Base-by-base conservation (phyloP, 2,888 invertebrate species). In the Pristionchus entomophagus region DNA sequence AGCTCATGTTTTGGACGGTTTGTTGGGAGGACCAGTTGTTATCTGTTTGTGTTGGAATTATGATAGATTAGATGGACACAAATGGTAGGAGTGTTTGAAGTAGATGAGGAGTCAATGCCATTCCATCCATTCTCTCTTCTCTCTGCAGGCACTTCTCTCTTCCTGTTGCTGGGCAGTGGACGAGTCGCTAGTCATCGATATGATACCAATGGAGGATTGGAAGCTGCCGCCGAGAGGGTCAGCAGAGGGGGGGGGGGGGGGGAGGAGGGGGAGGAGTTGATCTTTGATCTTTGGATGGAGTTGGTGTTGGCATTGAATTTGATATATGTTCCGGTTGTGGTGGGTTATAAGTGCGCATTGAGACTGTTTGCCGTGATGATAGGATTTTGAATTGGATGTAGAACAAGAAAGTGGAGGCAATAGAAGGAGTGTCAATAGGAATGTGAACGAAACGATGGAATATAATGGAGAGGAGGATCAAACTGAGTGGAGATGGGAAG, bases 141-240 rank as follows among this genome's bases (percentile, higher is more conserved):
- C 45, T 29, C 35, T 59, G 8, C 59, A 83, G 83, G 59, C 10
- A 29, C 83, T n/a, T 62, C 45, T 22, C 2, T 83, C 2, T 41
- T 83, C 22, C 62, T 83, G 19, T 38, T 83, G 41, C 45, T 83
- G 62, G 19, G 62, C 29, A 62, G 41, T 45, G 83, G 83, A 22
- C 83, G 83, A 41, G 83, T 83, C 0, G 22, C 51, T 22, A 62
- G 26, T 17, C 59, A 49, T 32, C 83, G 51, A 49, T 59, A 41
- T 22, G 45, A 83, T 81, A 56, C 53, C 35, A 84, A 49, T 32
- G 38, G 84, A 51, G 84, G 84, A 73, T 41, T 84, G 73, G 84
- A 84, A 35, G 84, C 84, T 26, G 84, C 84, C 0, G 84, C 84
- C 38, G 84, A 84, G 56, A 84, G 84, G 73, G 84, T 84, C 6